Base-by-base conservation (phyloP, 1,140 invertebrate species). In the Medauroidea extradentata region DNA sequence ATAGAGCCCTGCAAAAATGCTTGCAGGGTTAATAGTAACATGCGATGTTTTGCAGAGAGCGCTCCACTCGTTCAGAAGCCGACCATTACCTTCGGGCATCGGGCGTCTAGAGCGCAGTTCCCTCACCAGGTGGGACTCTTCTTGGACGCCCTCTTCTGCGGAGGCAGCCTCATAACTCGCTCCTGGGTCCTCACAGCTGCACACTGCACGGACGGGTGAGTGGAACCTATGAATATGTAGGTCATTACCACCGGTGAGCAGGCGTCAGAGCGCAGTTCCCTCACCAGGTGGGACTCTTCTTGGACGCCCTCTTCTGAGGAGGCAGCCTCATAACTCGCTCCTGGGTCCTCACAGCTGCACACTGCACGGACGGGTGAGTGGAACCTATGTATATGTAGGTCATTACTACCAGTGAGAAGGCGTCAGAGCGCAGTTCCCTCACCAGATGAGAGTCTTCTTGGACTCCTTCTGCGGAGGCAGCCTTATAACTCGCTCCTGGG, bases 321-420 rank as follows among this genome's bases (percentile, higher is more conserved):
- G 84, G 80, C 14, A 79, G 79, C 44, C 59, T 86, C 50, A 75
- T 85, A 38, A 74, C 72, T 50, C 59, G 71, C 23, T 62, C 75
- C 19, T 82, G 77, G 76, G 69, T 84, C 11, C 53, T 86, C n/a
- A 81, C 81, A 5, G 82, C 84, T 4, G 84, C 81, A 11, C 84
- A 87, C 62, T 86, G 85, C 66, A 74, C 75, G 2, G 16, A 29
- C 0, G 70, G 71, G 44, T 46, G 4, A n/a, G 44, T 46, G 11
- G 5, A 7, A n/a, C n/a, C n/a, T n/a, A n/a, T n/a, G n/a, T n/a
- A n/a, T n/a, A n/a, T n/a, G n/a, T n/a, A n/a, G 29, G 29, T 11
- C 29, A 34, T 34, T 11, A 34, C 29, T 4, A 68, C 69, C 7
- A 75, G 77, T 2, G 59, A 71, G 2, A 57, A 66, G 61, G 76